Percentiles rank a stretch among this genome's conserved stretches.
phyloP scores from a whole-genome alignment of 1,140 invertebrate species.

The Drosophila sechellia region DNA sequence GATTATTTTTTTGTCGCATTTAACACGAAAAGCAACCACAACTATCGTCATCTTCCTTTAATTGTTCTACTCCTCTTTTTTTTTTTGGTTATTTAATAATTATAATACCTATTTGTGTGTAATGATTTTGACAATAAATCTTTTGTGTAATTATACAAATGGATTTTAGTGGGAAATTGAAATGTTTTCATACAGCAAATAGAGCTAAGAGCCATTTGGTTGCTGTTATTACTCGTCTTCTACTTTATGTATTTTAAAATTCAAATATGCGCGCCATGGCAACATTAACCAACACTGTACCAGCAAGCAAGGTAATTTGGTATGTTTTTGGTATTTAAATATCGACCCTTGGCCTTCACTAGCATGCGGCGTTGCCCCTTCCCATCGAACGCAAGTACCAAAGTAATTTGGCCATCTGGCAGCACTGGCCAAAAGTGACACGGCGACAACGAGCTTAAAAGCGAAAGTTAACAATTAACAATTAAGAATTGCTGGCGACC shows the following conservation, averaged over 20 bases:
- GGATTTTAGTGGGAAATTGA: neutral
- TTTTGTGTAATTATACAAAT: slow-evolving; percentile 64
- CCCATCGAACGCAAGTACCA: too few relatives aligned
- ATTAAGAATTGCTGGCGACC: neutral
- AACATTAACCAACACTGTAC: too few relatives aligned
- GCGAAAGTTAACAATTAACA: slow-evolving; percentile 1
- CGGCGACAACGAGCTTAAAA: slow-evolving; percentile 1
- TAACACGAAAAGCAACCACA: slow-evolving; percentile 43
- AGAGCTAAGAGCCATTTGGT: too few relatives aligned
- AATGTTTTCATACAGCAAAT: too few relatives aligned
- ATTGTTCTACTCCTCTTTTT: slow-evolving; percentile 19
- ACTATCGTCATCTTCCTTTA: slow-evolving; percentile 51
- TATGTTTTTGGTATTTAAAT: too few relatives aligned
- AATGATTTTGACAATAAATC: slow-evolving; percentile 77
- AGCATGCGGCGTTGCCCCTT: too few relatives aligned
- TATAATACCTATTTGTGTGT: slow-evolving; percentile 56
- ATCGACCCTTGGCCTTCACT: too few relatives aligned
- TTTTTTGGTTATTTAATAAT: slow-evolving; percentile 74
- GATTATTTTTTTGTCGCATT: slow-evolving; percentile 52
- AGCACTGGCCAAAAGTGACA: neutral
- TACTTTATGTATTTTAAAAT: too few relatives aligned
- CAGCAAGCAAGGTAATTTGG: too few relatives aligned
- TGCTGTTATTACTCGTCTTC: too few relatives aligned
- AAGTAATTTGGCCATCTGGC: neutral
- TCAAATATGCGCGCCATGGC: too few relatives aligned